Conservation (phyloP, 2,797 vertebrate species). For the Sternotherus odoratus region DNA sequence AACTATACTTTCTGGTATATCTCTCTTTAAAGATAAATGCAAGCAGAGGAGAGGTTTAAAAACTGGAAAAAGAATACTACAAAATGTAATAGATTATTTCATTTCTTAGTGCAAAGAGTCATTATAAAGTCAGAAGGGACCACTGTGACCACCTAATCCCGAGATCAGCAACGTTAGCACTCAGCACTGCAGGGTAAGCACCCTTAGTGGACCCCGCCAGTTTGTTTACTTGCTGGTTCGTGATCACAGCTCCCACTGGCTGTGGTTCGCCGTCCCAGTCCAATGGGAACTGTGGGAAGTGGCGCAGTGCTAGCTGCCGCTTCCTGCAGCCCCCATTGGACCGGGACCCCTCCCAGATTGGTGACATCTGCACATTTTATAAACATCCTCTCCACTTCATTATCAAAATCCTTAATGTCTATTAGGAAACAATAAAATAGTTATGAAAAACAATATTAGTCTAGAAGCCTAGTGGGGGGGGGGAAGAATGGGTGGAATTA, state of each 20-base stretch:
- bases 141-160: background rate
- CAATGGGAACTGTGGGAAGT: too few species aligned
- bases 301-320: too few species aligned
- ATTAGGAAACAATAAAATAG: background rate
- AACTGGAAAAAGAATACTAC: conserved; percentile 14
- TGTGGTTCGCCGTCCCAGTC: too few species aligned
- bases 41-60: background rate
- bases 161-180: too few species aligned
- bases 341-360: background rate
- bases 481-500: background rate
- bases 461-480: background rate
- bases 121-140: background rate
- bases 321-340: too few species aligned
- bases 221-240: too few species aligned
- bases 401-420: background rate
- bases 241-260: too few species aligned
- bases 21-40: conserved; percentile 33
- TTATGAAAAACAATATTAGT: background rate
- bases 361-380: background rate
- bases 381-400: background rate
- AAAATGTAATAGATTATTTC: background rate
- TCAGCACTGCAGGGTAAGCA: too few species aligned
- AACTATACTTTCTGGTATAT: background rate
- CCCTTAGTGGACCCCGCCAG: too few species aligned
- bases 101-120: background rate